These are phyloP conservation scores for Megastigmus dorsalis DNA, from an alignment of 2,888 invertebrate species.

Conservation along the genomic window DNA sequence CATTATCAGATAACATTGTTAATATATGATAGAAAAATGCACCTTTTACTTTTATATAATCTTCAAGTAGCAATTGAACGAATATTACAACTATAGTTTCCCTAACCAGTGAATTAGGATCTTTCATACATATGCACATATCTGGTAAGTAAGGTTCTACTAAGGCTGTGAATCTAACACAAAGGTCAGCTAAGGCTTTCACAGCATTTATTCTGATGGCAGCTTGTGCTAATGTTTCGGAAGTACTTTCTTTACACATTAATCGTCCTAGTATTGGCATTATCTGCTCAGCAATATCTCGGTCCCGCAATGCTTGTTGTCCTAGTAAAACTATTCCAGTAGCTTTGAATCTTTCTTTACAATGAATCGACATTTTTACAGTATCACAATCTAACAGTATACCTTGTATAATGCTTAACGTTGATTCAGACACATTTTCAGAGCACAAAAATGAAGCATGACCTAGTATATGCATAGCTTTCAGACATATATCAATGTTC, in stretches of 20 bases:
- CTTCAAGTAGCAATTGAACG: slow-evolving; percentile 83
- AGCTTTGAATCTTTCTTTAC: slow-evolving; percentile 67
- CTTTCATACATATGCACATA: slow-evolving; percentile 81
- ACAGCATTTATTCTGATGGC: slow-evolving; percentile 82
- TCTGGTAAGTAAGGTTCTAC: slow-evolving; percentile 81
- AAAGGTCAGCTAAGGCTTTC: slow-evolving; percentile 81
- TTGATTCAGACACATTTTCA: slow-evolving; percentile 59
- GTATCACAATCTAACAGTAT: slow-evolving; percentile 66
- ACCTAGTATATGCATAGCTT: slow-evolving; percentile 68
- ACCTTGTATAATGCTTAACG: slow-evolving; percentile 65
- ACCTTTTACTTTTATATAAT: slow-evolving; percentile 82
- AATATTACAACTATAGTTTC: slow-evolving; percentile 81
- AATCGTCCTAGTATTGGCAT: slow-evolving; percentile 80
- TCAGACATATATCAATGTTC: slow-evolving; percentile 58
- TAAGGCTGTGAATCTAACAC: slow-evolving; percentile 82
- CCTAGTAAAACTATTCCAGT: slow-evolving; percentile 76
- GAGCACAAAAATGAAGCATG: slow-evolving; percentile 66
- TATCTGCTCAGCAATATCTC: slow-evolving; percentile 78
- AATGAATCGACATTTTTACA: slow-evolving; percentile 58
- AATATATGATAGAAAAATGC: slow-evolving; percentile 83
- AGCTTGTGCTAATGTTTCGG: slow-evolving; percentile 58
- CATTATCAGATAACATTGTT: slow-evolving; percentile 78
- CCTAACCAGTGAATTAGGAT: slow-evolving; percentile 78
- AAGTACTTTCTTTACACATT: slow-evolving; percentile 75
- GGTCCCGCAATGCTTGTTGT: slow-evolving; percentile 81